phyloP scores from a whole-genome alignment of 2,888 invertebrate species.

The Trissolcus japonicus region DNA sequence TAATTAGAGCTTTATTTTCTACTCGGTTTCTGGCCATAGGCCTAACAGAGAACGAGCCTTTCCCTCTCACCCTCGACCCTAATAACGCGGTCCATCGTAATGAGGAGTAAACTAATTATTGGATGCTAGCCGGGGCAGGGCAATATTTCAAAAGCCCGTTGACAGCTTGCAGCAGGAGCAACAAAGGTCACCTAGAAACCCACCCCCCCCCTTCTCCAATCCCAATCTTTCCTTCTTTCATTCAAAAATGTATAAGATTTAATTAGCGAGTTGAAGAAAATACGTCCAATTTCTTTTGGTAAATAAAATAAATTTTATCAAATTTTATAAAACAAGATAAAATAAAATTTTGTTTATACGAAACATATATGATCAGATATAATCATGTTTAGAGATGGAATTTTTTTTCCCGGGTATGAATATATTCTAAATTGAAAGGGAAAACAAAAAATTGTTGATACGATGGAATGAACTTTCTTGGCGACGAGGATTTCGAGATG shows the following conservation, averaged over 20 bases:
- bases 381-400: too few relatives aligned
- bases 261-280: too few relatives aligned
- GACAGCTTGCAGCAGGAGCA: conserved; percentile 69
- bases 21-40: conserved; percentile 50
- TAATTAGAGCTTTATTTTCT: conserved; percentile 69
- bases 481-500: conserved; percentile 22
- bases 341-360: too few relatives aligned
- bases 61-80: conserved; percentile 60
- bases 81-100: conserved; percentile 73
- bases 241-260: too few relatives aligned
- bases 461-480: neutral
- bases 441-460: neutral
- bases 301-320: too few relatives aligned
- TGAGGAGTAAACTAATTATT: conserved; percentile 75
- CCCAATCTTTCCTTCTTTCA: conserved; percentile 37
- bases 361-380: too few relatives aligned
- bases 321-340: too few relatives aligned
- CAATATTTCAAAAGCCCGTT: conserved; percentile 73
- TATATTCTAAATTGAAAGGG: neutral
- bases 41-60: conserved; percentile 19
- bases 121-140: conserved; percentile 71
- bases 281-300: too few relatives aligned
- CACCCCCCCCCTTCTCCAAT: conserved; percentile 48
- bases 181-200: conserved; percentile 61
- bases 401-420: too few relatives aligned